Base-by-base conservation (phyloP, 2,888 invertebrate species). In the Pterobdella sp. region DNA sequence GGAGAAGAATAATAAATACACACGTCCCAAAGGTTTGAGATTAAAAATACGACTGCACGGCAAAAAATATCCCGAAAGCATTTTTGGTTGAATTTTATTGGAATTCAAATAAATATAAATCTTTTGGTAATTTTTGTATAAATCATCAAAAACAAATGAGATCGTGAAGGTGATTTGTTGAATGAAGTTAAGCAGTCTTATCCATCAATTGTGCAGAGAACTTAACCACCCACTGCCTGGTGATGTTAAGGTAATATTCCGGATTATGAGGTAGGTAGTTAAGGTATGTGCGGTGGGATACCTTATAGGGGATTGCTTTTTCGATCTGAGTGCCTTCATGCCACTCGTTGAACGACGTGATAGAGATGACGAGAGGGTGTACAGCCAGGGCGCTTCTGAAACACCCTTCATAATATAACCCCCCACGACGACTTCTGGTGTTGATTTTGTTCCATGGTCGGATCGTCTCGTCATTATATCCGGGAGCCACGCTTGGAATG, bases 331-430 rank as follows among this genome's bases (percentile, higher is more conserved):
- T 89, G 3, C 90, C 90, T 81, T 89, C 89, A 77, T 88, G 88
- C 89, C 90, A 90, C 80, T 90, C 89, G 80, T 90, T 90, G 80
- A 89, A 90, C 74, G 89, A 89, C 60, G 89, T 89, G 73, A 90
- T 87, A 14, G 88, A 87, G 26, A 90, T 83, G 72, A 88, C 85
- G 14, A 88, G 86, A 32, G 86, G 85, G 66, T 86, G 85, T 7
- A 85, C 84, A 1, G 36, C 18, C 26, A 89, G 81, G 0, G 89
- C 89, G 49, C 86, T 87, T 70, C 87, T 84, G 87, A 89, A 89
- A 0, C 87, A 87, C 0, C 86, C 86, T 74, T 87, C 87, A 79
- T 89, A 90, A 79, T 90, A 90, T 79, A 85, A 84, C 14, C 88
- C 88, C 75, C 87, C 85, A 26, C 86, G 81, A 68, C 88, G 81